Base-by-base conservation (phyloP, 2,888 invertebrate species). In the Biston stratarius region DNA sequence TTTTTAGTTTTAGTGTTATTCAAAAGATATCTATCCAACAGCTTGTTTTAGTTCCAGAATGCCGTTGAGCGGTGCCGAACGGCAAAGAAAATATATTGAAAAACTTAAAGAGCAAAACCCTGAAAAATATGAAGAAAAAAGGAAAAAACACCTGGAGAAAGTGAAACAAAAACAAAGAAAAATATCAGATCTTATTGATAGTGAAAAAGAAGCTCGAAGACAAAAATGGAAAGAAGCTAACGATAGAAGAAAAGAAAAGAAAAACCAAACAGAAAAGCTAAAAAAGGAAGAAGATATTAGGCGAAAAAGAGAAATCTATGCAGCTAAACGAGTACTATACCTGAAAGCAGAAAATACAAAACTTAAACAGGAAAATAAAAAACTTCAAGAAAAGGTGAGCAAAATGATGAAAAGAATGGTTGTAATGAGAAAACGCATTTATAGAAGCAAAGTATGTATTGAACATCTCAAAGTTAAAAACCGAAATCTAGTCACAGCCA, bases 41-140 rank as follows among this genome's bases (percentile, higher is more conserved):
- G 10, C 45, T 45, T n/a, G n/a, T 45, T n/a, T 45, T 45, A n/a
- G 45, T 58, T 48, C 0, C 48, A 58, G 58, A 40, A 58, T 51
- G 34, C 61, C 61, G 52, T 5, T 47, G 47, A 48, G 2, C 11
- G 58, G 64, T 53, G 64, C 68, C 60, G 64, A 64, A 61, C 36
- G 61, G 61, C 60, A 64, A 64, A 69, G 48, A 64, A 61, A 55
- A 59, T 69, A 65, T 15, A 61, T 64, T 11, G 62, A 64, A 64
- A 68, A 56, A 64, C 61, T 64, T 38, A 62, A 62, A 67, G 12
- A 63, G 44, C 49, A 67, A 63, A 67, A 70, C 56, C 64, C 70
- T 45, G 64, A 64, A 60, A 70, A 70, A 70, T 67, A 63, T 64
- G 66, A 70, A 67, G 66, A 64, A 62, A 67, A 70, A 64, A 64